Evolutionary conservation across 2,797 vertebrate species (phyloP).

Genomic region (Setipinna tenuifilis): DNA sequence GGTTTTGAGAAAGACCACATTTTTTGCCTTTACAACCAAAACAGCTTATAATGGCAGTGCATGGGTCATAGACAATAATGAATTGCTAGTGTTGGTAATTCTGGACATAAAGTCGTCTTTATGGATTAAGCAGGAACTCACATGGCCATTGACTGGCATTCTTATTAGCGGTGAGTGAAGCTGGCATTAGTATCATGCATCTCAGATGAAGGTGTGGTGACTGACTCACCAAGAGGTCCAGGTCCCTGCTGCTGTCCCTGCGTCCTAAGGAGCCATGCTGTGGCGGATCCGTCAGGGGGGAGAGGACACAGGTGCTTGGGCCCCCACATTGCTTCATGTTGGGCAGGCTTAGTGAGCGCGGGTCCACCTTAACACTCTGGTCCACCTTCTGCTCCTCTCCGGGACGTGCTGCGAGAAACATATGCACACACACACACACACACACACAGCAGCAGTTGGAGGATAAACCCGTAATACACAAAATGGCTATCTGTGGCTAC

Average conservation of each 20-base stretch:
- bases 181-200: neutral
- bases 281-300: constrained; percentile 63
- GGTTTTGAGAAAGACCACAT: no score
- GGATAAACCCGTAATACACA: neutral
- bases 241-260: constrained; percentile 57
- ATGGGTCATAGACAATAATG: no score
- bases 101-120: neutral
- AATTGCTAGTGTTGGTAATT: neutral
- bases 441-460: neutral
- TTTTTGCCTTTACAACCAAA: no score
- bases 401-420: constrained; percentile 76
- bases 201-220: neutral
- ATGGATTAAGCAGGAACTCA: neutral
- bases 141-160: no score
- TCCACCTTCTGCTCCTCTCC: constrained; percentile 91
- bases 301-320: constrained; percentile 72
- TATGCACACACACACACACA: neutral
- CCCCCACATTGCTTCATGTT: constrained; percentile 75
- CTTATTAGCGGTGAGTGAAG: no score
- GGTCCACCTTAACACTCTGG: constrained; percentile 83
- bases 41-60: no score
- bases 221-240: constrained; percentile 75
- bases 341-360: constrained; percentile 84
- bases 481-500: no score
- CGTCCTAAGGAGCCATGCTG: constrained; percentile 73